phyloP scores from a whole-genome alignment of 2,888 invertebrate genomes.

The Allolobophora icterica region DNA sequence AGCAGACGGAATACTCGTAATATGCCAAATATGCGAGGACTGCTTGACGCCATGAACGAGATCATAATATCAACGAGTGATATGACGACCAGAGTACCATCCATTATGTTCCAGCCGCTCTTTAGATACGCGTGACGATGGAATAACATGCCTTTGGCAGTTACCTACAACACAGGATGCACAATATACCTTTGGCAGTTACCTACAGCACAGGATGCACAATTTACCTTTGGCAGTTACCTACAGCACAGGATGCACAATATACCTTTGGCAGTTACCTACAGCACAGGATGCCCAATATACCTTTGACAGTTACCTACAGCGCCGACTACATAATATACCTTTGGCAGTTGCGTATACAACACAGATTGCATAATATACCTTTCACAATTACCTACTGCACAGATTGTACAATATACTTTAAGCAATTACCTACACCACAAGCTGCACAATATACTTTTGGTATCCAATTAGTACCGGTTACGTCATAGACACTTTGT shows the following conservation, averaged over 20 bases:
- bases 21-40: slow-evolving; percentile 96
- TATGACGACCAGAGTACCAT: slow-evolving; percentile 94
- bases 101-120: slow-evolving; percentile 99
- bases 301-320: slow-evolving; percentile 91
- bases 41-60: slow-evolving; percentile 87
- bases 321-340: not conserved
- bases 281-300: too few relatives aligned
- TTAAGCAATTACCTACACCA: slow-evolving; percentile 81
- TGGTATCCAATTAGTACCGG: too few relatives aligned
- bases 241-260: too few relatives aligned
- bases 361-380: not conserved
- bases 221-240: too few relatives aligned
- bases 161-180: slow-evolving; percentile 74
- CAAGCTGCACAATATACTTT: too few relatives aligned
- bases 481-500: too few relatives aligned
- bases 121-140: slow-evolving; percentile 94
- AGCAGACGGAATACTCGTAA: slow-evolving; percentile 94
- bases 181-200: slow-evolving; percentile 70
- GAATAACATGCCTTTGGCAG: slow-evolving; percentile 93
- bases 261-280: slow-evolving; percentile 75
- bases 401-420: too few relatives aligned
- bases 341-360: slow-evolving; percentile 81
- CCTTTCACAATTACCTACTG: too few relatives aligned
- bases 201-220: slow-evolving; percentile 72
- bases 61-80: slow-evolving; percentile 95